Evolutionary conservation across 2,113 vertebrate genomes (phyloP).

Genomic region (Otis tarda): DNA sequence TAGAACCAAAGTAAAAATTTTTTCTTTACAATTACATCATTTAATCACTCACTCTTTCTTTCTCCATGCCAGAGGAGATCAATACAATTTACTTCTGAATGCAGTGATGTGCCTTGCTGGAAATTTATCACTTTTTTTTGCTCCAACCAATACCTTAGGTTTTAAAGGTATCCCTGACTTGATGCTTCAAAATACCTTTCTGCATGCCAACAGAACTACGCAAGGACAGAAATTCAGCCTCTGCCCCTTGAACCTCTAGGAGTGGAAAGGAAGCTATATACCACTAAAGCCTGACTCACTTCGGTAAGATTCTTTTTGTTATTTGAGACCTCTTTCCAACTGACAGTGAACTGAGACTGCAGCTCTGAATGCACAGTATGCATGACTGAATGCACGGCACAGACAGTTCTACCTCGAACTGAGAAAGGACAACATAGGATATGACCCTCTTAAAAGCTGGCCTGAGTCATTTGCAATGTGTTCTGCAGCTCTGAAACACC

Average conservation of each 20-base stretch:
- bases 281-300: neutral
- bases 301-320: too few relatives aligned
- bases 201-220: neutral
- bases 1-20: neutral
- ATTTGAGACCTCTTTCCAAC: neutral
- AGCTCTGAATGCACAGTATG: neutral
- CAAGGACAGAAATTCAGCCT: neutral
- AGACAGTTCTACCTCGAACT: neutral
- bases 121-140: constrained; percentile 28
- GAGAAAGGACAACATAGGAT: neutral
- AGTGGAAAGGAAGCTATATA: neutral
- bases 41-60: constrained; percentile 45
- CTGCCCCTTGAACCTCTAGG: neutral
- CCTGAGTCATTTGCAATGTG: neutral
- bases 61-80: neutral
- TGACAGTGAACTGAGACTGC: neutral
- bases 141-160: neutral
- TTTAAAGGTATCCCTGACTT: neutral
- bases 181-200: neutral
- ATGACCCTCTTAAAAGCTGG: neutral
- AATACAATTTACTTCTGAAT: constrained; percentile 48
- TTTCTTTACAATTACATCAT: constrained; percentile 31
- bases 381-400: neutral
- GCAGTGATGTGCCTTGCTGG: neutral
- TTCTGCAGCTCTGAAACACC: neutral